Evolutionary conservation across 2,888 invertebrate species (phyloP), one percentile per base, ranked within the genome.

Genomic region (Hedychridium roseum): DNA sequence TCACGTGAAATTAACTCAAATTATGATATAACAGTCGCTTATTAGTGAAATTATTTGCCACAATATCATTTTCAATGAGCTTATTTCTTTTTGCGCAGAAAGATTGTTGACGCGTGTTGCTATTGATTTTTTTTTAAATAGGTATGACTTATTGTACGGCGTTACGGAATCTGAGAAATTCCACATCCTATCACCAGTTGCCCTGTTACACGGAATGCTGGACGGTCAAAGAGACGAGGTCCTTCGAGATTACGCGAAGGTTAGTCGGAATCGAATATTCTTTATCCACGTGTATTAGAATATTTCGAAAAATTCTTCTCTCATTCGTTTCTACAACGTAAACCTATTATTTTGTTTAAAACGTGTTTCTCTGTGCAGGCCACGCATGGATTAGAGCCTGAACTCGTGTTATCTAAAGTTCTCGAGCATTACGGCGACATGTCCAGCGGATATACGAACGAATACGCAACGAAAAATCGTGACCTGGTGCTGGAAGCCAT

Each of bases 71-170:
- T n/a, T n/a, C n/a, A n/a, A n/a, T n/a, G n/a, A n/a, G n/a, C n/a
- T n/a, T n/a, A n/a, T n/a, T n/a, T n/a, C n/a, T n/a, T n/a, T n/a
- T n/a, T n/a, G n/a, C n/a, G n/a, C n/a, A n/a, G n/a, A n/a, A n/a
- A n/a, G n/a, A n/a, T n/a, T n/a, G n/a, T n/a, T n/a, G n/a, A n/a
- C n/a, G n/a, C n/a, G n/a, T n/a, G n/a, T n/a, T n/a, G n/a, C n/a
- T n/a, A n/a, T n/a, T n/a, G n/a, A n/a, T n/a, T n/a, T n/a, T n/a
- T n/a, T n/a, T n/a, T n/a, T n/a, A n/a, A n/a, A n/a, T n/a, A 92
- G 92, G 67, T 93, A 91, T 77, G 94, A 94, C 77, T 81, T 95
- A 58, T 83, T 95, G 78, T 91, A 91, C 70, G 95, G 95, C 15
- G 87, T 93, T 43, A 90, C 92, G 12, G 91, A 92, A 79, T 79